A percentile compares a stretch with the other conserved stretches of the same genome.
These are phyloP conservation scores for Incurvaria masculella DNA, from an alignment of 2,888 invertebrate genomes.

Conservation along the genomic window DNA sequence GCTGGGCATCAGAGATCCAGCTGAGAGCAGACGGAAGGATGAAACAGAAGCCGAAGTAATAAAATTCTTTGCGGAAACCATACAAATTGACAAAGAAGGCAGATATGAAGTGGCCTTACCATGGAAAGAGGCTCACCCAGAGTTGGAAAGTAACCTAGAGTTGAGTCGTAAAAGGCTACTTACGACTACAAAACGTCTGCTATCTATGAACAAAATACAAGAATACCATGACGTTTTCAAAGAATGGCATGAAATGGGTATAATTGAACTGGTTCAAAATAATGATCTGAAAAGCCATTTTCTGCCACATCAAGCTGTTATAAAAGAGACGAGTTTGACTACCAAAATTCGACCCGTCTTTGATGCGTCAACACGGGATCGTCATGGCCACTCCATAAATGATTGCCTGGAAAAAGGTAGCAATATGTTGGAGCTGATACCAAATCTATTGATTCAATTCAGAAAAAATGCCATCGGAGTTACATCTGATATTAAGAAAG, in stretches of 20 bases:
- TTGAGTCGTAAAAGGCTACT: neutral
- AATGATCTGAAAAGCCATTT: conserved; percentile 9
- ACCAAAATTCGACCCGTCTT: conserved; percentile 22
- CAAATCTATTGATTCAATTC: conserved; percentile 15
- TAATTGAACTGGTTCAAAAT: conserved; percentile 1
- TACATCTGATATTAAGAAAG: conserved; percentile 21
- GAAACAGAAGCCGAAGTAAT: no score
- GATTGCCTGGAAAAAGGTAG: conserved; percentile 21
- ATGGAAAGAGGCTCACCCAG: neutral
- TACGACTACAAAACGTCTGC: conserved; percentile 4
- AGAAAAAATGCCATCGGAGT: conserved; percentile 15
- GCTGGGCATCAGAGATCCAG: no score
- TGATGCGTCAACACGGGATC: conserved; percentile 18
- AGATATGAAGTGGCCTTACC: neutral
- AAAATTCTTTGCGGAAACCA: no score
- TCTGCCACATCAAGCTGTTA: conserved; percentile 20
- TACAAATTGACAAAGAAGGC: no score
- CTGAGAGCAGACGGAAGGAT: no score
- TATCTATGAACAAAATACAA: neutral
- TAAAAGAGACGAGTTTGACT: conserved; percentile 17
- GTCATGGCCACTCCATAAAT: conserved; percentile 20
- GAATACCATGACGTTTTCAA: conserved; percentile 1
- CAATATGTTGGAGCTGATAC: conserved; percentile 18
- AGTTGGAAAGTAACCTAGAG: neutral
- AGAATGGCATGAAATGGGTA: neutral